These are phyloP conservation scores for Drosophila tripunctata DNA, from an alignment of 2,888 invertebrate species.

Conservation along the genomic window DNA sequence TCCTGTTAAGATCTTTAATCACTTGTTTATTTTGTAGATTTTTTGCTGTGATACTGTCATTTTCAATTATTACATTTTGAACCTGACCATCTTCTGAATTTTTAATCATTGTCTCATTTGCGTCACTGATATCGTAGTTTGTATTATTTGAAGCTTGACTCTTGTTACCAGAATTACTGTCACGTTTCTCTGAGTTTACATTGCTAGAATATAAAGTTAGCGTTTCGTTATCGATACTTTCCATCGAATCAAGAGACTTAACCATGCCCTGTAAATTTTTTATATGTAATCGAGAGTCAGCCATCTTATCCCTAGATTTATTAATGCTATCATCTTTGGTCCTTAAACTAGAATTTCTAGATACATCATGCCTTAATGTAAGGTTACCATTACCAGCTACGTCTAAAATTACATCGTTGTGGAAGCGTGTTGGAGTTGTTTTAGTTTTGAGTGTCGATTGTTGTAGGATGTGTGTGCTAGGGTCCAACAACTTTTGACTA, in stretches of 20 bases:
- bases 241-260: slow-evolving; percentile 31
- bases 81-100: too few species aligned
- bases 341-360: slow-evolving; percentile 65
- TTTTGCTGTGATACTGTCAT: slow-evolving; percentile 61
- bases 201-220: slow-evolving; percentile 42
- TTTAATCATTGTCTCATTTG: too few species aligned
- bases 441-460: slow-evolving; percentile 42
- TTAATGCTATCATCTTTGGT: slow-evolving; percentile 10
- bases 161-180: not conserved
- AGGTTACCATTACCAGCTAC: slow-evolving; percentile 74
- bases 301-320: slow-evolving; percentile 51
- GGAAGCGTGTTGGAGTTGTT: slow-evolving; percentile 41
- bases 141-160: slow-evolving; percentile 19
- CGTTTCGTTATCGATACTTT: slow-evolving; percentile 32
- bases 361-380: slow-evolving; percentile 78
- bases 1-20: slow-evolving; percentile 21
- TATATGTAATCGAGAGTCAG: slow-evolving; percentile 34
- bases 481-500: slow-evolving; percentile 51
- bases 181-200: slow-evolving; percentile 36
- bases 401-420: slow-evolving; percentile 42
- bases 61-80: too few species aligned
- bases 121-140: too few species aligned
- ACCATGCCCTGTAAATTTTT: slow-evolving; percentile 15
- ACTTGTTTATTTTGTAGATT: slow-evolving; percentile 51
- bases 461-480: slow-evolving; percentile 37